Evolutionary conservation across 1,140 invertebrate species (phyloP).

Genomic region (Pseudomyrmex sp.): DNA sequence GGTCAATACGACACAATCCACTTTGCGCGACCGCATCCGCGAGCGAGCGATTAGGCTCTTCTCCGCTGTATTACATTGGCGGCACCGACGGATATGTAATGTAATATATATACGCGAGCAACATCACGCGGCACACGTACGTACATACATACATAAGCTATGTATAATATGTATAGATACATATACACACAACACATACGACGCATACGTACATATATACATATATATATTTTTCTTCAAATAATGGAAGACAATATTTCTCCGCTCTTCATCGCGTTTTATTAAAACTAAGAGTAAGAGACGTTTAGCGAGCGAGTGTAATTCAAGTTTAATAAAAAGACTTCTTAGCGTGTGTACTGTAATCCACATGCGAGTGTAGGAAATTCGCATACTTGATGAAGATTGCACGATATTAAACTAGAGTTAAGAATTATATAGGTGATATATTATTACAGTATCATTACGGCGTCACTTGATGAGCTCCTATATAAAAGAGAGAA

Average conservation of each 20-base stretch:
- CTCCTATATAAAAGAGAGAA: conserved; percentile 34
- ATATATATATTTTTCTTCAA: conserved; percentile 78
- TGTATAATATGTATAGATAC: conserved; percentile 25
- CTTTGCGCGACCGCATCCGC: conserved; percentile 35
- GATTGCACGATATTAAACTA: neutral
- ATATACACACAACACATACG: neutral
- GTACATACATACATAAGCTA: conserved; percentile 24
- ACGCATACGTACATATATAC: conserved; percentile 34
- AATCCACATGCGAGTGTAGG: conserved; percentile 22
- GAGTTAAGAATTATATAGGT: conserved; percentile 21
- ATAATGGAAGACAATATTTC: conserved; percentile 84
- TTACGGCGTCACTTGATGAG: conserved; percentile 19
- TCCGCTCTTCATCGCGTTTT: conserved; percentile 78
- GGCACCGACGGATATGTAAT: neutral
- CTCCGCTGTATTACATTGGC: neutral
- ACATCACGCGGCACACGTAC: conserved; percentile 29
- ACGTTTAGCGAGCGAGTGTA: conserved; percentile 62
- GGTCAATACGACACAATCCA: conserved; percentile 42
- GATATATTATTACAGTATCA: conserved; percentile 31
- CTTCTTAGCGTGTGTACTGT: conserved; percentile 16
- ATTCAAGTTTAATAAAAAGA: conserved; percentile 43
- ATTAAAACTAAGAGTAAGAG: conserved; percentile 35
- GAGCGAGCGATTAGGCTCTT: neutral
- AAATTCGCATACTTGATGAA: neutral
- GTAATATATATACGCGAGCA: conserved; percentile 16